phyloP scores from a whole-genome alignment of 2,113 vertebrate species.

The Trichomycterus rosablanca region DNA sequence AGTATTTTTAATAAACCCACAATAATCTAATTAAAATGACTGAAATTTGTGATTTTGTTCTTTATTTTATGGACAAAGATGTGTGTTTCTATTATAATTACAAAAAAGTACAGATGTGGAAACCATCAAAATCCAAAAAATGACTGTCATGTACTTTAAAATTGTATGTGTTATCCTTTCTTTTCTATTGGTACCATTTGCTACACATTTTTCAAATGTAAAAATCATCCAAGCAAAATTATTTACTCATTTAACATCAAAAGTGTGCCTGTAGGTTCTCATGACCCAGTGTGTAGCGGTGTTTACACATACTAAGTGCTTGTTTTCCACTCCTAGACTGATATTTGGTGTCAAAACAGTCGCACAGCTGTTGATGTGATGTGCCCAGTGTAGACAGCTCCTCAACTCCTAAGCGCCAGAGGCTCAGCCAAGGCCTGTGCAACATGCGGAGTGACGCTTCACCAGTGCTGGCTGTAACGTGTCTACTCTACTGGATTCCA shows the following conservation, averaged over 20 bases:
- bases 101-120: no score
- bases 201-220: no score
- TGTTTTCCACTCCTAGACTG: constrained; percentile 50
- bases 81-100: no score
- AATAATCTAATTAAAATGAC: no score
- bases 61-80: no score
- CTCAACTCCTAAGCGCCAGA: background rate
- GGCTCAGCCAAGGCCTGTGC: constrained; percentile 11
- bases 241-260: no score
- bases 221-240: no score
- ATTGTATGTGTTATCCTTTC: background rate
- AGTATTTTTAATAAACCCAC: no score
- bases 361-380: constrained; percentile 1
- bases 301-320: constrained; percentile 35
- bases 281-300: constrained; percentile 2
- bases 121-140: no score
- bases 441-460: constrained; percentile 44
- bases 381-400: constrained; percentile 3
- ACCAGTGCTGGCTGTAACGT: constrained; percentile 33
- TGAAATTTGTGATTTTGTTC: no score
- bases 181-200: no score
- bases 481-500: constrained; percentile 42
- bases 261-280: background rate
- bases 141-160: background rate
- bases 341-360: constrained; percentile 61